phyloP scores from a whole-genome alignment of 2,888 invertebrate genomes.

The Cantharis rufa region DNA sequence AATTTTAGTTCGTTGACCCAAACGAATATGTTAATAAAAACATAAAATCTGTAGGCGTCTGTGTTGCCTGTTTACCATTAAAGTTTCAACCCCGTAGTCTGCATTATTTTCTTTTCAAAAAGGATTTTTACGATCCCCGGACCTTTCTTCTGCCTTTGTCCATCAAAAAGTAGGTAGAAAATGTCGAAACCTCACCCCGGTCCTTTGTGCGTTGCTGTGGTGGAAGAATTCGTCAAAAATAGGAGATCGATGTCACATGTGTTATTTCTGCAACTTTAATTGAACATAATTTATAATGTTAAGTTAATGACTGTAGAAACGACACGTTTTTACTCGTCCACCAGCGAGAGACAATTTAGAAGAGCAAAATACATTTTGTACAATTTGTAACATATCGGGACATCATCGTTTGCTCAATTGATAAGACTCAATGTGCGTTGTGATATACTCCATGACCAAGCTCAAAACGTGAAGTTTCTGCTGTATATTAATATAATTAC shows the following conservation, averaged over 20 bases:
- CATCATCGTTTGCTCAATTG: not conserved
- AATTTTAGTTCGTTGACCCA: constrained; percentile 11
- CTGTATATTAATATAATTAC: not conserved
- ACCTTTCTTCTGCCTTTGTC: not conserved
- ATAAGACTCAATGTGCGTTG: not conserved
- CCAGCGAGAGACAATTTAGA: not conserved
- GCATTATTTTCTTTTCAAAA: not conserved
- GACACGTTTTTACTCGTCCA: not conserved
- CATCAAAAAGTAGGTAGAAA: constrained; percentile 5
- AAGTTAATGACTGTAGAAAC: constrained; percentile 9
- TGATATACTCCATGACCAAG: not conserved
- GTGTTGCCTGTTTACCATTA: constrained; percentile 4
- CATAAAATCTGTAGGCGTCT: constrained; percentile 9
- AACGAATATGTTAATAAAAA: not conserved
- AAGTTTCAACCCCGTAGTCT: constrained; percentile 9
- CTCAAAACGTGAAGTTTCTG: not conserved
- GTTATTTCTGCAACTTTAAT: constrained; percentile 11
- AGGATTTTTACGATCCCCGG: not conserved
- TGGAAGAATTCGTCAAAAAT: not conserved
- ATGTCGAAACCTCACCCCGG: not conserved
- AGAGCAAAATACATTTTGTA: not conserved
- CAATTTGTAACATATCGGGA: not conserved
- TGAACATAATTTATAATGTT: constrained; percentile 15
- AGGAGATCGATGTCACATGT: constrained; percentile 1
- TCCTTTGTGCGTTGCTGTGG: not conserved